Conservation (phyloP, 2,797 vertebrate species). For the Cetoscarus ocellatus region DNA sequence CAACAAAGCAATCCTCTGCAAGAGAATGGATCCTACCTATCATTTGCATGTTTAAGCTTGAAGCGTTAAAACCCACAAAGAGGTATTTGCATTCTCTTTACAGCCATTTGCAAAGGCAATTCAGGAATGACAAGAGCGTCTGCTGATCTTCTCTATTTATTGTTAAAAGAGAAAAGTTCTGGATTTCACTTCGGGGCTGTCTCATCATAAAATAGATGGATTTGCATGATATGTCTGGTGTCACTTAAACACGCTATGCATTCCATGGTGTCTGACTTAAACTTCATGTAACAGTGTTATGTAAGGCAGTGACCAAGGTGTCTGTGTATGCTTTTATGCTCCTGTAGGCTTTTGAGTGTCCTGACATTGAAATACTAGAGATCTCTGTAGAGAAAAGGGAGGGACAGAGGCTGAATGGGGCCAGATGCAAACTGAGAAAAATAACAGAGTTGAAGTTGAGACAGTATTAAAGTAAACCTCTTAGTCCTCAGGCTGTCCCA, state of each 20-base stretch:
- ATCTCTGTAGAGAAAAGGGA: constrained; percentile 26
- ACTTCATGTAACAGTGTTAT: constrained; percentile 33
- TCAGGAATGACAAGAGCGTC: constrained; percentile 58
- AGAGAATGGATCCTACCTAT: constrained; percentile 58
- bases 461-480: constrained; percentile 34
- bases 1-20: constrained; percentile 44
- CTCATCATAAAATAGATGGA: constrained; percentile 8
- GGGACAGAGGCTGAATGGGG: neutral
- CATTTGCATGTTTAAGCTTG: constrained; percentile 72
- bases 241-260: constrained; percentile 12
- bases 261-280: constrained; percentile 26
- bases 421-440: neutral
- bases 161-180: constrained; percentile 23
- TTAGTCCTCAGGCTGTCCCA: constrained; percentile 30
- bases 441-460: constrained; percentile 41
- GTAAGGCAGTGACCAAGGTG: constrained; percentile 33
- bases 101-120: constrained; percentile 74
- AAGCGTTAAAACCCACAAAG: constrained; percentile 72
- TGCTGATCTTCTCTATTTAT: constrained; percentile 34
- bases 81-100: constrained; percentile 72
- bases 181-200: constrained; percentile 8
- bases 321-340: constrained; percentile 19
- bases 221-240: constrained; percentile 21
- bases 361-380: constrained; percentile 35
- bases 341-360: constrained; percentile 30